Evolutionary conservation across 1,140 invertebrate genomes (phyloP), one percentile per base, ranked within the genome.

Genomic region (Trachymyrmex septentrionalis): DNA sequence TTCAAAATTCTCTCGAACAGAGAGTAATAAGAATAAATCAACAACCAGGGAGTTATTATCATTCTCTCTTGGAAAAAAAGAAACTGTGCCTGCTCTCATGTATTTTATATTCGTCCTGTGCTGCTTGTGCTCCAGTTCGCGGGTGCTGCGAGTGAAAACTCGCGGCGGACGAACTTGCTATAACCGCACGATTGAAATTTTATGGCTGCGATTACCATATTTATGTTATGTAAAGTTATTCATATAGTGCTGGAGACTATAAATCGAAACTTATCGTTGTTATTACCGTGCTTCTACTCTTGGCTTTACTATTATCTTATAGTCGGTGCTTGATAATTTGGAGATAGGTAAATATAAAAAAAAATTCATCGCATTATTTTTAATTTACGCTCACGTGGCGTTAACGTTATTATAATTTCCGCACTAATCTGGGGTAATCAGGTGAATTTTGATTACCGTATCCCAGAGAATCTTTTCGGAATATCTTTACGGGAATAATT

Each of bases 261-360:
- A 84, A 84, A 84, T 84, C 80, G 80, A 84, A 84, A 84, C 80
- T 84, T 84, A 84, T 84, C 80, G 80, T 84, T 84, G 80, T 84
- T 75, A 84, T 84, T 84, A 84, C 57, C 69, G 69, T 84, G 67
- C 80, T 84, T 61, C 69, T 69, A 75, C 69, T 75, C 57, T 66
- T 66, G 69, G 55, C 80, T 75, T 73, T 75, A 59, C 67, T 21
- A 84, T 84, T 84, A 84, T 84, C 80, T 81, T 67, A 55, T 61
- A 27, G 69, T 34, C 38, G 55, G 7, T 71, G 69, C 55, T 84
- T 84, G 72, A 84, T 73, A 84, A 73, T 73, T 84, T 48, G 12
- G 16, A 63, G 16, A 63, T 50, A 14, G 14, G 24, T 44, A 63
- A 73, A 63, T 27, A 55, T 61, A 84, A 44, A 44, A 44, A 38